Evolutionary conservation across 2,113 vertebrate species (phyloP).

Genomic region (Actinemys pallida): DNA sequence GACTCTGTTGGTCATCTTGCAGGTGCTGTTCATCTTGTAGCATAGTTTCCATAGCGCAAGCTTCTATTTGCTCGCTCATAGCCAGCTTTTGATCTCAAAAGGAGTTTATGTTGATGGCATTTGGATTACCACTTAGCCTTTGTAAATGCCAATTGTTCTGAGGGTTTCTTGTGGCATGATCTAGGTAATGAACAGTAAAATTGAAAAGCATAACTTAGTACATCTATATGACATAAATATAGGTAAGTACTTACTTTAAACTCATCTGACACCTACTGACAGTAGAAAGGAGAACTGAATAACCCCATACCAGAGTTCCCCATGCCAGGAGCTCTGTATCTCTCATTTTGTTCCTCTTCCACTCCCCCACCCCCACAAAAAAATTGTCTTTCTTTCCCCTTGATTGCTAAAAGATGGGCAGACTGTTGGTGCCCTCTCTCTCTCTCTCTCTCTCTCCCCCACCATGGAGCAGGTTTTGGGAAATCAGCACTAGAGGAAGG

Average conservation of each 20-base stretch:
- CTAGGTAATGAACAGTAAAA: background rate
- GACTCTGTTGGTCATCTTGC: background rate
- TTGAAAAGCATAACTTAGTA: background rate
- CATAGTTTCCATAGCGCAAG: background rate
- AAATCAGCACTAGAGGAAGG: background rate
- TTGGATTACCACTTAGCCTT: background rate
- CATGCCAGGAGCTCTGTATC: background rate
- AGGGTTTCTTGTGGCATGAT: background rate
- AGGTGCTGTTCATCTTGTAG: background rate
- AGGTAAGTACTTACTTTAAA: background rate
- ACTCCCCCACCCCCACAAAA: background rate
- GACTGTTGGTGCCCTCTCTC: background rate
- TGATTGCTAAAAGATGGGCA: background rate
- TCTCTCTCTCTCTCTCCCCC: background rate
- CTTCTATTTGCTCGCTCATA: background rate
- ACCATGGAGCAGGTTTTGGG: background rate
- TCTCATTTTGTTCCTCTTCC: background rate
- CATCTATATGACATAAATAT: background rate
- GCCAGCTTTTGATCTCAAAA: background rate
- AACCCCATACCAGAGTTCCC: background rate
- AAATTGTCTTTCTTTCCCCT: background rate
- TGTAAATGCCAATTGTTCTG: background rate
- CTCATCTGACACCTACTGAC: background rate
- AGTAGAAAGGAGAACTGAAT: background rate
- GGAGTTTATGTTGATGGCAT: rapidly evolving